Evolutionary conservation across 2,797 vertebrate species (phyloP).

Genomic region (Psittacula derbiana): DNA sequence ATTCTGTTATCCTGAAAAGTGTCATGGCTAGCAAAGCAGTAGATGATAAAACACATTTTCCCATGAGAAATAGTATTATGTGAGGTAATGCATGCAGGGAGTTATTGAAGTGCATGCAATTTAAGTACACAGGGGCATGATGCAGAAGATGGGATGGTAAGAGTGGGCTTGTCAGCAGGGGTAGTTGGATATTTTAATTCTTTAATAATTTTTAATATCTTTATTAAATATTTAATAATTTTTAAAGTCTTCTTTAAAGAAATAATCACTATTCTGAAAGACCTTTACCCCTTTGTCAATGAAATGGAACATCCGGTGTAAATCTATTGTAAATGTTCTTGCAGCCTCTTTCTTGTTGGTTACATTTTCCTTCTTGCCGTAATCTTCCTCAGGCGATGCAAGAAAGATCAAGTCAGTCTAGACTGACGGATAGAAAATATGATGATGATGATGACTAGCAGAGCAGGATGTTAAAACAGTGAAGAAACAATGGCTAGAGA

Average conservation of each 20-base stretch:
- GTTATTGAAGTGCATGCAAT: fast-evolving
- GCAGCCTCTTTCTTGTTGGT: not conserved
- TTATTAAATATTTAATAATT: not conserved
- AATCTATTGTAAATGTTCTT: not conserved
- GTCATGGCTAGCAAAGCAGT: not conserved
- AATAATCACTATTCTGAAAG: not conserved
- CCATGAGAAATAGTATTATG: fast-evolving
- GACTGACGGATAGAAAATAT: not conserved
- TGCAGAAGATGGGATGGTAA: not conserved
- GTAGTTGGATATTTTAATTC: not conserved
- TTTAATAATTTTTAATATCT: not conserved
- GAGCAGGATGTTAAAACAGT: not conserved
- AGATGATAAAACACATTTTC: not conserved
- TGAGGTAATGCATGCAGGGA: not conserved
- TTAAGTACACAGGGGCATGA: not conserved
- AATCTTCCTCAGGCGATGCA: not conserved
- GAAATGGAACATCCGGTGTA: not conserved
- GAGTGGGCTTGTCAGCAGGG: fast-evolving
- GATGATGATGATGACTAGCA: not conserved
- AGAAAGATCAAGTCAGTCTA: not conserved
- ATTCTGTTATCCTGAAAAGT: not conserved
- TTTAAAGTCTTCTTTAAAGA: not conserved
- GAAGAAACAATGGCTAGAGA: not conserved
- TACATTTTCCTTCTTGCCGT: not conserved
- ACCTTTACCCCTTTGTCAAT: not conserved